Percentiles rank a stretch among this genome's conserved stretches.
These are phyloP conservation scores for Rhamnusium bicolor DNA, from an alignment of 2,888 invertebrate genomes.

Conservation along the genomic window DNA sequence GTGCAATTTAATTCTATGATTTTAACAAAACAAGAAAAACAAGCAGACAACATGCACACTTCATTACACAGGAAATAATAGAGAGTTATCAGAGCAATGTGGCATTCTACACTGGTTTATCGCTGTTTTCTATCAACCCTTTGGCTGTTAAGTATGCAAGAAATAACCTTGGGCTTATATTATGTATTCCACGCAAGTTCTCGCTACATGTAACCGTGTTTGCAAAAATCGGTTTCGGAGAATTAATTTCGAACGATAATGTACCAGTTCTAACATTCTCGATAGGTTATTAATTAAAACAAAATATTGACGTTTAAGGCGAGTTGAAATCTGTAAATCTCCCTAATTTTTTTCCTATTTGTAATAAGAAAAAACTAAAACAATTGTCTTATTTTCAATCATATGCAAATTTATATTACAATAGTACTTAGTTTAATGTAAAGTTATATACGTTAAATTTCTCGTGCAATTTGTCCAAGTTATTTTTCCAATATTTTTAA, in stretches of 20 bases:
- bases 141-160: constrained; percentile 35
- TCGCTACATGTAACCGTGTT: constrained; percentile 27
- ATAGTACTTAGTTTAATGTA: too few species aligned
- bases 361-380: too few species aligned
- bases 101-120: constrained; percentile 9
- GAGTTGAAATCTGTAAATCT: too few species aligned
- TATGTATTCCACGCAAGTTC: constrained; percentile 47
- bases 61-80: constrained; percentile 28
- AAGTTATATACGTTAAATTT: too few species aligned
- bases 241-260: constrained; percentile 30
- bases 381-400: too few species aligned
- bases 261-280: background rate
- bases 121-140: constrained; percentile 40
- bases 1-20: constrained; percentile 3
- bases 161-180: constrained; percentile 43
- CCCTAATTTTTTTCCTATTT: too few species aligned
- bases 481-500: too few species aligned
- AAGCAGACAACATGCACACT: constrained; percentile 26
- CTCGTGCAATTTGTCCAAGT: too few species aligned
- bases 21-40: constrained; percentile 12
- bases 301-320: too few species aligned
- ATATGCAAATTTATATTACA: too few species aligned
- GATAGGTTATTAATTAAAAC: background rate
- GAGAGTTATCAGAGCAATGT: constrained; percentile 29
- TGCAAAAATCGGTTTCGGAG: constrained; percentile 35